Conservation (phyloP, 1,140 invertebrate genomes). For the Eriocheir sinensis region DNA sequence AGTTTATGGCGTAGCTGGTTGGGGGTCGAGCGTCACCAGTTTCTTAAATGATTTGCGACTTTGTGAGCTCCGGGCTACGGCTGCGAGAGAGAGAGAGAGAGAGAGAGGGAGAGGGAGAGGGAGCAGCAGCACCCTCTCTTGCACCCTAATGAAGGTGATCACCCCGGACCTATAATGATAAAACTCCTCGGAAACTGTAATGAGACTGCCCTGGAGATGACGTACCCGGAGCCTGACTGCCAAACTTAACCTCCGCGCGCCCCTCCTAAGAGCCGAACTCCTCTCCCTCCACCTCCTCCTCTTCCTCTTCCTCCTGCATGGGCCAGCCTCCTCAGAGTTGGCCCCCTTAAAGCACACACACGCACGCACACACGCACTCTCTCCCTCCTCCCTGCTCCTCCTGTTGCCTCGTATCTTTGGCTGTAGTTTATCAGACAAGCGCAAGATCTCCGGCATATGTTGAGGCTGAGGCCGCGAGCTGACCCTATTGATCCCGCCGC, state of each 20-base stretch:
- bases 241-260: conserved; percentile 48
- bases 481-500: conserved; percentile 32
- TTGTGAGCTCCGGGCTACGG: not conserved
- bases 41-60: conserved; percentile 3
- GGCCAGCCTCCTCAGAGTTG: not conserved
- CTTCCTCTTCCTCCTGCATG: not conserved
- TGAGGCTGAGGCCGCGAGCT: not conserved
- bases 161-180: conserved; percentile 69
- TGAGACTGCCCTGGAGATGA: conserved; percentile 63
- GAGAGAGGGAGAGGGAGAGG: conserved; percentile 32
- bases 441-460: conserved; percentile 53
- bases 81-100: conserved; percentile 20
- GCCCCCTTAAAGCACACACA: not conserved
- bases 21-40: not conserved
- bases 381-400: not conserved
- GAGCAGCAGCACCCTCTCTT: conserved; percentile 20
- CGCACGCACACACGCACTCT: not conserved
- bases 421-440: conserved; percentile 48
- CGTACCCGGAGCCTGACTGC: conserved; percentile 52
- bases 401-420: conserved; percentile 59
- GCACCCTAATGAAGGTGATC: conserved; percentile 63
- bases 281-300: not conserved
- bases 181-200: conserved; percentile 74
- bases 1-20: not conserved
- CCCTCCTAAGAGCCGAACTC: conserved; percentile 41